Evolutionary conservation across 2,113 vertebrate species (phyloP).

Genomic region (Tyto alba): DNA sequence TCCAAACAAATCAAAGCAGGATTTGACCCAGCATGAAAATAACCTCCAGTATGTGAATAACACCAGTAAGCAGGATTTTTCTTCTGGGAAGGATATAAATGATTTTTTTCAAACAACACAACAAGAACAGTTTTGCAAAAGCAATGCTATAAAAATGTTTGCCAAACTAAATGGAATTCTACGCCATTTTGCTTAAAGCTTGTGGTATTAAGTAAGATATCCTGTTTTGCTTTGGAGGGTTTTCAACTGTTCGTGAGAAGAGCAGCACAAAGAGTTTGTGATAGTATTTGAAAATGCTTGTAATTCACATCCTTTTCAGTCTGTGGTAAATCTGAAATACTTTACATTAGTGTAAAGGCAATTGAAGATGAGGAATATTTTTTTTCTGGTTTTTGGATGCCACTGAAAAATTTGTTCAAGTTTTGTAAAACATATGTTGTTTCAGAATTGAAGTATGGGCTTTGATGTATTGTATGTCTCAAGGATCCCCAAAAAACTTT

Average conservation of each 20-base stretch:
- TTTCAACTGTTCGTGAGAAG: not conserved
- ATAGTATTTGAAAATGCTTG: not conserved
- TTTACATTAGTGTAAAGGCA: not conserved
- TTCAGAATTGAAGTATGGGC: not conserved
- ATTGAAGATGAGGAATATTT: not conserved
- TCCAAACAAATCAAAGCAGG: not conserved
- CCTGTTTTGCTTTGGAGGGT: not conserved
- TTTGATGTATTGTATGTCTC: not conserved
- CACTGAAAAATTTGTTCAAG: not conserved
- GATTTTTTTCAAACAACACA: not conserved
- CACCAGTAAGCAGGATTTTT: not conserved
- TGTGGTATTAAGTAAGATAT: not conserved
- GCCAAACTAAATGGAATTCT: not conserved
- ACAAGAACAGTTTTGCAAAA: not conserved
- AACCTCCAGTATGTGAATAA: not conserved
- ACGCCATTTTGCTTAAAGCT: not conserved
- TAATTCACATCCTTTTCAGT: not conserved
- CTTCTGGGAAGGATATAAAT: not conserved
- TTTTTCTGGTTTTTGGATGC: not conserved
- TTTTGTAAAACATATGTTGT: not conserved
- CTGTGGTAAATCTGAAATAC: not conserved
- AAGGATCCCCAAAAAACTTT: not conserved
- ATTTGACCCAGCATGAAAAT: not conserved
- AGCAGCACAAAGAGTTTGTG: not conserved
- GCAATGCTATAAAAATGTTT: not conserved